These are phyloP conservation scores for Channa maculata DNA, from an alignment of 2,113 vertebrate genomes.

Conservation along the genomic window DNA sequence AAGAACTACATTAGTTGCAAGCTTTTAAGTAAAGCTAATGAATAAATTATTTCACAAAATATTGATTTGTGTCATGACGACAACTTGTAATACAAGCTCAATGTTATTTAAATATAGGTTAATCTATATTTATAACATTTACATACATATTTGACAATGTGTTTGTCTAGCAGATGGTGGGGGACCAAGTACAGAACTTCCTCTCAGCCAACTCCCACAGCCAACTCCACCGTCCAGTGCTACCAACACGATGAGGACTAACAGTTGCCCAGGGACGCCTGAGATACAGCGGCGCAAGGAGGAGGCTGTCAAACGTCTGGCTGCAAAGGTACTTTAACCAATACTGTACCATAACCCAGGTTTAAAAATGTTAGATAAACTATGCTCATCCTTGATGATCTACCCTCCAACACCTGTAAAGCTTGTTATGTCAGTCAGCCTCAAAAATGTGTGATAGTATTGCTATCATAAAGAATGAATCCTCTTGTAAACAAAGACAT, in stretches of 20 bases:
- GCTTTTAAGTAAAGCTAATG: not conserved
- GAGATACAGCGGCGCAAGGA: slow-evolving; percentile 84
- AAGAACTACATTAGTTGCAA: not conserved
- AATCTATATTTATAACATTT: too few relatives aligned
- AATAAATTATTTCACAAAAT: not conserved
- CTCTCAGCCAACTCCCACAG: slow-evolving; percentile 86
- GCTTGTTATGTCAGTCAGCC: too few relatives aligned
- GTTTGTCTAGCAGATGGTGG: slow-evolving; percentile 79
- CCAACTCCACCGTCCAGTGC: slow-evolving; percentile 79
- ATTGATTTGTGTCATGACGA: not conserved
- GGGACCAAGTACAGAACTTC: slow-evolving; percentile 82
- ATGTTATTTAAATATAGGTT: not conserved
- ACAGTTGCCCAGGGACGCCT: slow-evolving; percentile 77
- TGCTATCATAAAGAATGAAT: not conserved
- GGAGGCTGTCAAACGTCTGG: slow-evolving; percentile 89
- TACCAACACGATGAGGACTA: slow-evolving; percentile 72
- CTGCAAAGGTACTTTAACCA: slow-evolving; percentile 87
- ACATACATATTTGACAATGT: not conserved
- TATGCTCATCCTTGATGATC: too few relatives aligned
- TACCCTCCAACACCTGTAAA: too few relatives aligned
- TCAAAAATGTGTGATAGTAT: not conserved
- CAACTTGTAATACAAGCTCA: too few relatives aligned
- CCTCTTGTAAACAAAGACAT: not conserved
- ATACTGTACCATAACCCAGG: too few relatives aligned
- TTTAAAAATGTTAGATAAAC: too few relatives aligned